Base-by-base conservation (phyloP, 2,113 vertebrate species). In the Neofelis nebulosa region DNA sequence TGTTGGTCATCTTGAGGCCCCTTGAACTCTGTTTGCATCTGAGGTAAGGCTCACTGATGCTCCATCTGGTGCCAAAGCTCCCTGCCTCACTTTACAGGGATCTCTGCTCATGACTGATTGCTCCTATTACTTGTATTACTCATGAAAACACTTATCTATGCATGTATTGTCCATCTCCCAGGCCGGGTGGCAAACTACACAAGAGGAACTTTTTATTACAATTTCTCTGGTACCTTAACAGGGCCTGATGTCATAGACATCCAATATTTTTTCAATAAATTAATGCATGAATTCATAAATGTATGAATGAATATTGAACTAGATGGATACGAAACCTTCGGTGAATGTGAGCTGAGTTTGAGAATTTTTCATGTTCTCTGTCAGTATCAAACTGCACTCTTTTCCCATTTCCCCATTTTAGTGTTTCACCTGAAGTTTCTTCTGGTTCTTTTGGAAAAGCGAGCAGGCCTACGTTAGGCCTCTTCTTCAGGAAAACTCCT, bases 401-500 rank as follows among this genome's bases (percentile, higher is more conserved):
- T 93, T 97, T 90, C 16, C 19, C 14, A 38, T 66, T 96, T 81
- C 12, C 38, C 68, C 14, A 80, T 1, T 5, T 89, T 57, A 48
- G 16, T n/a, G 12, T 74, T 94, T 86, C 15, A 7, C n/a, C 16
- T 55, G 33, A 41, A 48, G 9, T 83, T 74, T 92, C 61, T 71
- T 78, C 38, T 29, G 1, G 0, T 29, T 97, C 27, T 89, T 63
- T 97, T 98, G 96, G 84, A 96, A 98, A 98, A 83, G 95, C 95
- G 95, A 97, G 90, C 1, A 95, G 50, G 6, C 21, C 55, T 97
- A 57, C 71, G 96, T 97, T 92, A 98, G 66, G 97, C 89, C 76
- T 91, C 11, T 69, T 91, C 86, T 0, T 0, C 41, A 98, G 80
- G 83, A 98, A 96, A 97, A 87, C 41, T 55, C 61, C 80, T 16